Base-by-base conservation (phyloP, 2,888 invertebrate genomes). In the Apoderus coryli region DNA sequence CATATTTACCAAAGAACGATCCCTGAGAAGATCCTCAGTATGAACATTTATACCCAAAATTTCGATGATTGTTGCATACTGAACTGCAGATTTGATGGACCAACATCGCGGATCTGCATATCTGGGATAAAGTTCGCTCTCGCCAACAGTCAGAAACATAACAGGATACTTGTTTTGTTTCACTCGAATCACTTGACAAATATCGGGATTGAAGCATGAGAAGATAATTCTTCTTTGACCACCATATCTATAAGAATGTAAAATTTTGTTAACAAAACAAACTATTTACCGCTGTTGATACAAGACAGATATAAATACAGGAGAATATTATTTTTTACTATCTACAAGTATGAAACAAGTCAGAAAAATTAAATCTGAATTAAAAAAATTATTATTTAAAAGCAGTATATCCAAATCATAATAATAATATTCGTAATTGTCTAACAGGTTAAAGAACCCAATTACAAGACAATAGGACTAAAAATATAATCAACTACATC, bases 101-200 rank as follows among this genome's bases (percentile, higher is more conserved):
- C 74, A 72, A 44, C 89, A 85, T 16, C 93, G 62, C 0, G 80
- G 76, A 59, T 95, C 93, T 37, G 73, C 69, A 54, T 86, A 95
- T 19, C 75, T 72, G 26, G 77, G 71, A 54, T 89, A 95, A 41
- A 69, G 59, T 4, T 53, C 34, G 16, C 56, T 56, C 34, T 58
- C 54, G 4, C 60, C 60, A 25, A 89, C 76, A 3, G 92, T 92
- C 37, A 98, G 63, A 54, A 96, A 93, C 67, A 96, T 76, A 5
- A 95, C 86, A 0, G 96, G 96, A 61, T 89, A 98, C 47, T 80
- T 81, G 60, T 95, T 96, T 62, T 98, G 98, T 52, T 98, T 98
- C 44, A 81, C 62, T 28, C 52, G 33, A 41, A 95, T 67, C 85
- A 93, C 84, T 2, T 82, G 75, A 55, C 95, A 95, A 42, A 92